Percentiles rank a stretch among this genome's conserved stretches.
Conservation (phyloP, 2,797 vertebrate species). For the Cuculus canorus region DNA sequence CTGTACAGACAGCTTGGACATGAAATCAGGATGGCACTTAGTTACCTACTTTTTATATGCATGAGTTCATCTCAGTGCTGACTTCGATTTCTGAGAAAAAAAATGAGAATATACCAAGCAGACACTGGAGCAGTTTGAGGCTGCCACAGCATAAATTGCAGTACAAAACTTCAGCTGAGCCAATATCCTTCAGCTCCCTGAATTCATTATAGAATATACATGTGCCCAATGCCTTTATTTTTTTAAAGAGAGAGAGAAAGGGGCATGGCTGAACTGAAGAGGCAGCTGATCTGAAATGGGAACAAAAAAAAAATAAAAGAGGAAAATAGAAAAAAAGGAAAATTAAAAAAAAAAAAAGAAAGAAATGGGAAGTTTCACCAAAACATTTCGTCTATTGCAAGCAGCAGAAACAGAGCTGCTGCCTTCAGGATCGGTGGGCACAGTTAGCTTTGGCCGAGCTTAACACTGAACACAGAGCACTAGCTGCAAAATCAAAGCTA, state of each 20-base stretch:
- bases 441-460: neutral
- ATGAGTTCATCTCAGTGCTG: neutral
- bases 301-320: neutral
- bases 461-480: neutral
- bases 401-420: neutral
- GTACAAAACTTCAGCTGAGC: neutral
- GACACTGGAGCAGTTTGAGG: neutral
- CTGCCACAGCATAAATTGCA: neutral
- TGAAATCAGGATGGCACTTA: neutral
- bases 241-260: neutral
- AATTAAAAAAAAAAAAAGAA: no score
- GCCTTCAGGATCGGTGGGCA: neutral
- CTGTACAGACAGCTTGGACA: fast-evolving
- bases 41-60: neutral
- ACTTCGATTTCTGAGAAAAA: neutral
- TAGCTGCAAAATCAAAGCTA: neutral
- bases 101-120: neutral
- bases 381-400: neutral
- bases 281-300: neutral
- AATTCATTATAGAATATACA: neutral
- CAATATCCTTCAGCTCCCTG: neutral
- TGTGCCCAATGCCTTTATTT: neutral
- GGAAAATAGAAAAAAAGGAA: no score
- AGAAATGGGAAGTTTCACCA: neutral
- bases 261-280: neutral